Evolutionary conservation across 2,113 vertebrate genomes (phyloP), one percentile per base, ranked within the genome.

Genomic region (Tichodroma muraria): DNA sequence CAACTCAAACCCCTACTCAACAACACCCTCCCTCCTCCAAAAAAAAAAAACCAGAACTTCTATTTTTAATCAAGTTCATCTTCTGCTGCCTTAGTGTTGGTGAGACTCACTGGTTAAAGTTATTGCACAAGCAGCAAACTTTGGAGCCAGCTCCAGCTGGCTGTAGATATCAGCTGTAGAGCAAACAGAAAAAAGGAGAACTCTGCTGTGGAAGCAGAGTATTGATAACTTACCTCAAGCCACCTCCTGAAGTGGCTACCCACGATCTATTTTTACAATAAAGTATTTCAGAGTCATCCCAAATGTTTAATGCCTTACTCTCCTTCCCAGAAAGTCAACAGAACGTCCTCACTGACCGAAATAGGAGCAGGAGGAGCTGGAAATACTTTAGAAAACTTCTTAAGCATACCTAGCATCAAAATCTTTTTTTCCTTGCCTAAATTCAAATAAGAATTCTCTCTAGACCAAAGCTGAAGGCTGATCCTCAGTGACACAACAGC

Each of bases 111-210:
- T 56, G 10, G 37, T 28, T 63, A 27, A 45, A 54, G 30, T 65
- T 22, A 49, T 6, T 22, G 18, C 63, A 44, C 28, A 44, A 61
- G 53, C 44, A 92, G 76, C 30, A 44, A 69, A 44, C 44, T 64
- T 73, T 16, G 38, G 40, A 90, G 37, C 9, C 60, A 84, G 33
- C 33, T 52, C 65, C n/a, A n/a, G n/a, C n/a, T n/a, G n/a, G n/a
- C n/a, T n/a, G n/a, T n/a, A n/a, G 71, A 30, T 0, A 0, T 44
- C 3, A 1, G 37, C 59, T 28, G 11, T 24, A 68, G 18, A 61
- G 47, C 25, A 75, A 85, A 56, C 19, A 30, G 24, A 44, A 60
- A 37, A 73, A 82, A 47, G 25, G 21, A 91, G 35, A 72, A 88
- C 13, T 64, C 53, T 52, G 38, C 56, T 79, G 53, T 8, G 0